These are phyloP conservation scores for Ctenopoma kingsleyae DNA, from an alignment of 2,797 vertebrate species.

Conservation along the genomic window DNA sequence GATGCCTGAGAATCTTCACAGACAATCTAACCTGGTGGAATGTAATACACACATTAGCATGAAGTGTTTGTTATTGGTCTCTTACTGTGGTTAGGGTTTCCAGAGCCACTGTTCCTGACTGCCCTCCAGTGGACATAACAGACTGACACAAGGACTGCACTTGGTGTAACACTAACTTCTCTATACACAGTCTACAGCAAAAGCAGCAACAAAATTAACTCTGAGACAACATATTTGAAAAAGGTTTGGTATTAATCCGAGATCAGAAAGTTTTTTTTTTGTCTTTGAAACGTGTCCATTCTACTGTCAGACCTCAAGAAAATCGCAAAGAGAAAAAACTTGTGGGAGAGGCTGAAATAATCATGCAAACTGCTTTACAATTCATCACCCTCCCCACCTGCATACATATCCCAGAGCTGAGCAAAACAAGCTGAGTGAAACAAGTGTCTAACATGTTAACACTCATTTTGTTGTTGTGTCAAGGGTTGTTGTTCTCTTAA, in stretches of 20 bases:
- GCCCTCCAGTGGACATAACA: conserved; percentile 71
- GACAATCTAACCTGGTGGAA: neutral
- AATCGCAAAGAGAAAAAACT: neutral
- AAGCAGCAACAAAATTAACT: neutral
- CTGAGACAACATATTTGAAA: neutral
- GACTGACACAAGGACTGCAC: conserved; percentile 30
- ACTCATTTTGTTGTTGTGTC: conserved; percentile 4
- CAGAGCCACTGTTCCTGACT: conserved; percentile 59
- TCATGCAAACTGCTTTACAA: neutral
- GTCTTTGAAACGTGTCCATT: neutral
- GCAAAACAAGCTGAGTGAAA: conserved; percentile 17
- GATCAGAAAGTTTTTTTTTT: neutral
- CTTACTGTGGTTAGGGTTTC: neutral
- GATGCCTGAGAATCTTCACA: too few relatives aligned
- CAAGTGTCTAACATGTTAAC: conserved; percentile 28
- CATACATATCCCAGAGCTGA: conserved; percentile 8
- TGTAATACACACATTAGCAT: neutral
- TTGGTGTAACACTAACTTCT: neutral
- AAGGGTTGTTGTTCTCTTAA: conserved; percentile 23
- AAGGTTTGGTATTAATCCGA: neutral
- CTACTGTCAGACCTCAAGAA: neutral
- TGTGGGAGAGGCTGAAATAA: neutral
- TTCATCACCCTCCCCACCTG: conserved; percentile 33
- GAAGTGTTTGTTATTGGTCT: neutral
- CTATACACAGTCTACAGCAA: neutral